These are phyloP conservation scores for Azemiops feae DNA, from an alignment of 2,113 vertebrate species.

Conservation along the genomic window DNA sequence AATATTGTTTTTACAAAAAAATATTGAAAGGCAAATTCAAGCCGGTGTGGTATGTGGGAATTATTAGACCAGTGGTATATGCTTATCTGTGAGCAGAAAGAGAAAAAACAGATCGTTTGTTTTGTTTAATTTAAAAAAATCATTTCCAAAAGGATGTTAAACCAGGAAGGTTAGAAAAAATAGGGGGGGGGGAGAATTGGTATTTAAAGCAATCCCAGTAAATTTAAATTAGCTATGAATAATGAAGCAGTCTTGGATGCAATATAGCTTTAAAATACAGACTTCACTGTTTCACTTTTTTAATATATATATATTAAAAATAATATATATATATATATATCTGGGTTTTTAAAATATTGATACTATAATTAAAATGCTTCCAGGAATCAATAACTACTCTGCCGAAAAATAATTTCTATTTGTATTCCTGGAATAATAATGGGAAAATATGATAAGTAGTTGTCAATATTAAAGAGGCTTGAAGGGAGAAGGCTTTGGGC, in stretches of 20 bases:
- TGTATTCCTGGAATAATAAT: slow-evolving; percentile 80
- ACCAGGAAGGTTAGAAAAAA: neutral
- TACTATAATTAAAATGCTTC: slow-evolving; percentile 59
- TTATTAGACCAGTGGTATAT: neutral
- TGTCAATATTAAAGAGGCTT: slow-evolving; percentile 93
- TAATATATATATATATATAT: slow-evolving; percentile 56
- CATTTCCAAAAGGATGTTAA: slow-evolving; percentile 46
- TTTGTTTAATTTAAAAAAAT: neutral
- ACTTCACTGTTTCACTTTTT: slow-evolving; percentile 42
- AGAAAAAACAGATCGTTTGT: neutral
- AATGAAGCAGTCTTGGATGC: slow-evolving; percentile 40
- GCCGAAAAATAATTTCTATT: slow-evolving; percentile 73
- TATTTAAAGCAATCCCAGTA: slow-evolving; percentile 28
- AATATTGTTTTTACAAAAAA: slow-evolving; percentile 11
- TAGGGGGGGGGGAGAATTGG: neutral
- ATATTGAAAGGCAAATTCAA: neutral
- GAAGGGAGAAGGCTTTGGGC: slow-evolving; percentile 86
- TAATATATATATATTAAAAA: slow-evolving; percentile 49
- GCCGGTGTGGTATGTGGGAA: neutral
- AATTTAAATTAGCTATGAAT: slow-evolving; percentile 25
- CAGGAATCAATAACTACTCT: slow-evolving; percentile 53
- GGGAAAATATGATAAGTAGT: slow-evolving; percentile 80
- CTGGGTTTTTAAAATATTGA: slow-evolving; percentile 21
- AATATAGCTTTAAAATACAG: slow-evolving; percentile 56
- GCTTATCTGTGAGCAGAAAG: neutral